A percentile compares a stretch with the other conserved stretches of the same genome.
Conservation (phyloP, 2,113 vertebrate species). For the Notothenia rossii region DNA sequence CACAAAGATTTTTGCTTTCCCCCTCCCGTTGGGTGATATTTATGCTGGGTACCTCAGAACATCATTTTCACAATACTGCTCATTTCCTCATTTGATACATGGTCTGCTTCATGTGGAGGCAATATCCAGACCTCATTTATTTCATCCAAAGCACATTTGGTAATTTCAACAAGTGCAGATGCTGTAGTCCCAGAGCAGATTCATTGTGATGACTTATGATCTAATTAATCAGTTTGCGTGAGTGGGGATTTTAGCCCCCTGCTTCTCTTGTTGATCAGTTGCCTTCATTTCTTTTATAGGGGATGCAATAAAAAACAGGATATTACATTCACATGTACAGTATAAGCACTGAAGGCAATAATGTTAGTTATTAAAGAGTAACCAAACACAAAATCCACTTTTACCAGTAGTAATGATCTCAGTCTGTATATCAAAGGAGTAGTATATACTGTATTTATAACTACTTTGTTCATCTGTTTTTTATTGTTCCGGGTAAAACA, state of each 20-base stretch:
- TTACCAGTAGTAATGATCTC: too few species aligned
- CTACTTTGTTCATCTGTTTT: neutral
- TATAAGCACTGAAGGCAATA: neutral
- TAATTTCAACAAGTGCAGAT: constrained; percentile 53
- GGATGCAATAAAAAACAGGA: constrained; percentile 52
- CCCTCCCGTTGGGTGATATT: constrained; percentile 46
- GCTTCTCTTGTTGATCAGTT: constrained; percentile 27
- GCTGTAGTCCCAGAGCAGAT: constrained; percentile 37
- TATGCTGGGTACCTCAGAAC: constrained; percentile 41
- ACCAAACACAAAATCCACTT: constrained; percentile 2
- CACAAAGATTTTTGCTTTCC: constrained; percentile 28
- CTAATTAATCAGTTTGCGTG: constrained; percentile 47
- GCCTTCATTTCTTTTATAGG: constrained; percentile 14
- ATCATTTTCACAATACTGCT: constrained; percentile 51
- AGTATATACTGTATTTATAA: neutral
- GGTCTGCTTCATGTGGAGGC: constrained; percentile 23
- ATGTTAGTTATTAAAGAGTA: neutral
- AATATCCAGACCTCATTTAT: constrained; percentile 57
- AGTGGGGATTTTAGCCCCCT: constrained; percentile 13
- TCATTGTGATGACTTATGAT: constrained; percentile 45
- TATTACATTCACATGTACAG: constrained; percentile 41
- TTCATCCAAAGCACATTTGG: constrained; percentile 44
- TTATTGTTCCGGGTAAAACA: neutral
- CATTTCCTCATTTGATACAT: constrained; percentile 61
- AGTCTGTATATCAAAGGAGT: neutral